Percentiles rank a stretch among this genome's conserved stretches.
phyloP scores from a whole-genome alignment of 2,888 invertebrate genomes.

The Azorinus chamasolen region DNA sequence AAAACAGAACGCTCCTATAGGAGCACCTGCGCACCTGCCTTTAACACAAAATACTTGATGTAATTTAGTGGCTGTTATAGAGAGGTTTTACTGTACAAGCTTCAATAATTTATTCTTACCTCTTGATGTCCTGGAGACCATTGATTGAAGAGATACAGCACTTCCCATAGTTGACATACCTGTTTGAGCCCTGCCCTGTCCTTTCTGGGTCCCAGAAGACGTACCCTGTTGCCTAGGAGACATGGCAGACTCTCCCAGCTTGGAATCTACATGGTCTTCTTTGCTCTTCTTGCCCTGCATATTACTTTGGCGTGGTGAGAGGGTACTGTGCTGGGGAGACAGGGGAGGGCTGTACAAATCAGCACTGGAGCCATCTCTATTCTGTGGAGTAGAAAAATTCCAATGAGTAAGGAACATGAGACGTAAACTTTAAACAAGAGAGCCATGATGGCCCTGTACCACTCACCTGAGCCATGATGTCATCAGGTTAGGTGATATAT shows the following conservation, averaged over 20 bases:
- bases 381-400: too few species aligned
- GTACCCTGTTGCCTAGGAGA: not conserved
- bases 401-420: not conserved
- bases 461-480: too few species aligned
- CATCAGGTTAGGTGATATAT: too few species aligned
- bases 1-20: not conserved
- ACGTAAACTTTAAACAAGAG: too few species aligned
- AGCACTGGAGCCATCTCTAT: too few species aligned
- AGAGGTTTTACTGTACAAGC: too few species aligned
- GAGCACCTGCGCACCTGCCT: too few species aligned
- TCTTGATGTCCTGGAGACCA: constrained; percentile 54
- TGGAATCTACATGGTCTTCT: constrained; percentile 64
- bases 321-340: constrained; percentile 17
- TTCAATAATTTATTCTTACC: too few species aligned
- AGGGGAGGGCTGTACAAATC: too few species aligned
- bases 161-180: constrained; percentile 62
- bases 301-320: constrained; percentile 33
- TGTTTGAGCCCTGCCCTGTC: not conserved
- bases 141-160: constrained; percentile 69
- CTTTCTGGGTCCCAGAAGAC: not conserved
- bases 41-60: too few species aligned
- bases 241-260: constrained; percentile 30
- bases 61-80: too few species aligned
- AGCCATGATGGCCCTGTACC: too few species aligned
- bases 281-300: constrained; percentile 48